Percentiles rank a stretch among this genome's conserved stretches.
Conservation (phyloP, 2,113 vertebrate species). For the Butorides virescens region DNA sequence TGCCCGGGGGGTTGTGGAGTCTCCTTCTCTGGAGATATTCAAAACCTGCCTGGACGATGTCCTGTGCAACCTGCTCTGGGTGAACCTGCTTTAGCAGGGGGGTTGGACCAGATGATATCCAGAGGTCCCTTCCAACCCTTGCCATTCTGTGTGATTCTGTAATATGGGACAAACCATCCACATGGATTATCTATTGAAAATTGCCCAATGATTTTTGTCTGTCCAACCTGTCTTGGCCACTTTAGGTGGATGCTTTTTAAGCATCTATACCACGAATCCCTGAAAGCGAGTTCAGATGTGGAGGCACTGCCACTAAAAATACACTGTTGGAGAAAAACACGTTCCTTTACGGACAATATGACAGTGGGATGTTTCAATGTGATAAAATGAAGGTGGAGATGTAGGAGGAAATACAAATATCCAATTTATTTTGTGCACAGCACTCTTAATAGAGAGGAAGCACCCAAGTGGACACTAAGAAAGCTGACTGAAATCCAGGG, state of each 20-base stretch:
- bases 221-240: neutral
- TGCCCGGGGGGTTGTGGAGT: too few relatives aligned
- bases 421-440: neutral
- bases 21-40: too few relatives aligned
- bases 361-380: neutral
- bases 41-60: too few relatives aligned
- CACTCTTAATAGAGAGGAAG: neutral
- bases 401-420: neutral
- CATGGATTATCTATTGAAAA: rapidly evolving
- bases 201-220: neutral
- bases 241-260: neutral
- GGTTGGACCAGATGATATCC: too few relatives aligned
- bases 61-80: too few relatives aligned
- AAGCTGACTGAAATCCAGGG: neutral
- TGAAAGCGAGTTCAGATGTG: neutral
- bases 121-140: too few relatives aligned
- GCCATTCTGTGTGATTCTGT: too few relatives aligned
- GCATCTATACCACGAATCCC: neutral
- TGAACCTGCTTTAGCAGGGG: too few relatives aligned
- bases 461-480: neutral
- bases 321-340: neutral
- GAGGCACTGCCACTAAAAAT: neutral
- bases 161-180: neutral
- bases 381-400: neutral
- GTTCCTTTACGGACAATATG: neutral